Conservation (phyloP, 2,113 vertebrate genomes). For the Nansenia antarctica region DNA sequence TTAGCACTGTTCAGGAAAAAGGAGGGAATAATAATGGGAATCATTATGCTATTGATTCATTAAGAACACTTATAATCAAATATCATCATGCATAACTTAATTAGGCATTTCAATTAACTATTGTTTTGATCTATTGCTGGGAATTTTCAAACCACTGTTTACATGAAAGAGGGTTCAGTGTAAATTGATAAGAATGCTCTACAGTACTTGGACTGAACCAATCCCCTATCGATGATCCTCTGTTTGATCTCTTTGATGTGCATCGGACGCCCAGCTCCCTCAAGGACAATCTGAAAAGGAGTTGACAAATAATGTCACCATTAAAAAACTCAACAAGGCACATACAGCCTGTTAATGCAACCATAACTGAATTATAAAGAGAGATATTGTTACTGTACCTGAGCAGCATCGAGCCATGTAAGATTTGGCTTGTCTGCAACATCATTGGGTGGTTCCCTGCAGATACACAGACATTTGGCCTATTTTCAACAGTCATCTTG, state of each 20-base stretch:
- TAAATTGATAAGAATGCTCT: background rate
- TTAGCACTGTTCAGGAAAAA: slow-evolving; percentile 72
- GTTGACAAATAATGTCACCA: background rate
- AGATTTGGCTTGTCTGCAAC: slow-evolving; percentile 80
- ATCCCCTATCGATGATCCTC: slow-evolving; percentile 77
- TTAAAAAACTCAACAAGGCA: background rate
- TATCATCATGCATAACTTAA: too few relatives aligned
- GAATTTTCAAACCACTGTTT: too few relatives aligned
- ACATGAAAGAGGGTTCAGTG: background rate
- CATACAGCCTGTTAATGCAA: background rate
- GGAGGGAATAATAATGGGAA: background rate
- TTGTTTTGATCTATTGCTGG: background rate
- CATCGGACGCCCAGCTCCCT: slow-evolving; percentile 80
- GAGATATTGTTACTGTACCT: slow-evolving; percentile 58
- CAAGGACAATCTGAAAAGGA: slow-evolving; percentile 74
- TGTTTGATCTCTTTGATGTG: slow-evolving; percentile 85
- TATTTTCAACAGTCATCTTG: too few relatives aligned
- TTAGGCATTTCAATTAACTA: background rate
- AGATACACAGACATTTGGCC: slow-evolving; percentile 10
- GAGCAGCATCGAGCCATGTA: slow-evolving; percentile 82
- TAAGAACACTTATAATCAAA: background rate
- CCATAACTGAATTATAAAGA: background rate
- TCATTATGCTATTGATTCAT: background rate
- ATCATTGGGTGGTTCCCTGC: slow-evolving; percentile 72
- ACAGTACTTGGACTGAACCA: slow-evolving; percentile 81